Base-by-base conservation (phyloP, 2,113 vertebrate species). In the Hystrix brachyura region DNA sequence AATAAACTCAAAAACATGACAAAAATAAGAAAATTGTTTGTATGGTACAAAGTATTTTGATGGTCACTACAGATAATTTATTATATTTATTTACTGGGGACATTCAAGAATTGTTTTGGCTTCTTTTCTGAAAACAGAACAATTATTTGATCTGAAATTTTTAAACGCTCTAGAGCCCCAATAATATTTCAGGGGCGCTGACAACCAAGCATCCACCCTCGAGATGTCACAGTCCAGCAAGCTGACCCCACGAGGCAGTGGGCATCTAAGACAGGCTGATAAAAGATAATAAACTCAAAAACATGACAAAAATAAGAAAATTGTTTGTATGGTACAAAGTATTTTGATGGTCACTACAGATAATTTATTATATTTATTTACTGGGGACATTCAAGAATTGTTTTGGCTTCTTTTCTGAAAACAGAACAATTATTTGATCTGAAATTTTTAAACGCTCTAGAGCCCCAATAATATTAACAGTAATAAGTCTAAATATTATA, bases 41-140 rank as follows among this genome's bases (percentile, higher is more conserved):
- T 1, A 92, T 46, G n/a, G 6, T 25, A 88, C 7, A 80, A 78
- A 82, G 74, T 34, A 4, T 81, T 84, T 91, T 82, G 88, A 85
- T 38, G 15, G 69, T 67, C 18, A 71, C 15, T 81, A 51, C 3
- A 76, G 29, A 89, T 78, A 85, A 19, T 14, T 90, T 62, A 94
- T 92, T 32, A 87, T 74, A 85, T 72, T 78, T 62, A 82, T 84
- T 74, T 94, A 82, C 67, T 87, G 87, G 65, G 48, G 53, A 93
- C 87, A 60, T 23, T 87, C 53, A 85, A 93, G 62, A 86, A 89
- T 72, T 85, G 71, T 21, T 94, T 81, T 83, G 81, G 14, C 8
- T 91, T 91, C 32, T 93, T 87, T 78, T 67, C 27, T 76, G n/a
- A 88, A 95, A 93, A 65, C 25, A 27, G 94, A 94, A 92, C 4